Percentiles rank a stretch among this genome's conserved stretches.
These are phyloP conservation scores for Scarus forsteni DNA, from an alignment of 2,797 vertebrate species.

Conservation along the genomic window DNA sequence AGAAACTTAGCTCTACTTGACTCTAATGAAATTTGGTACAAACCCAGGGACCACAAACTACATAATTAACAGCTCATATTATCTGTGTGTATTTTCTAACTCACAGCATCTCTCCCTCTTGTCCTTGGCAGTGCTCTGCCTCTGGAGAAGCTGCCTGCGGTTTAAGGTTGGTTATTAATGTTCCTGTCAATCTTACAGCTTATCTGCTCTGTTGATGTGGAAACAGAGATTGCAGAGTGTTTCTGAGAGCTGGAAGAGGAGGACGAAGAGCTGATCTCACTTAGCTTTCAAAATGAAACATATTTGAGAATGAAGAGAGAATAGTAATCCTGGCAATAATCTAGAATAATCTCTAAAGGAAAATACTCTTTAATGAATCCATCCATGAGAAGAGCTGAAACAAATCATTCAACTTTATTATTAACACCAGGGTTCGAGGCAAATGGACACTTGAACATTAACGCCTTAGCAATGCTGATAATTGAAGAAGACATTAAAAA, in stretches of 20 bases:
- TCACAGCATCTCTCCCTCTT: constrained; percentile 6
- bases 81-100: background rate
- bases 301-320: no score
- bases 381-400: background rate
- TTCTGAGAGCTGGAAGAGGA: background rate
- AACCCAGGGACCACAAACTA: constrained; percentile 1
- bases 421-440: no score
- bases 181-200: constrained; percentile 39
- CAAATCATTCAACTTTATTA: no score
- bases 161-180: constrained; percentile 45
- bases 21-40: background rate
- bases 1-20: constrained; percentile 1
- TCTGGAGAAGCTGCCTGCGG: constrained; percentile 23
- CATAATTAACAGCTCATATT: background rate
- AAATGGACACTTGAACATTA: no score
- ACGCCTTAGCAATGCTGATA: no score
- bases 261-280: background rate
- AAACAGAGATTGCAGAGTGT: constrained; percentile 10
- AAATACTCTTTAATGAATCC: background rate
- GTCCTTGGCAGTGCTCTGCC: background rate
- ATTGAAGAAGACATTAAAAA: no score
- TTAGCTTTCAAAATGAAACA: constrained; percentile 10
- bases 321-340: background rate
- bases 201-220: constrained; percentile 52
- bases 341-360: constrained; percentile 1